Evolutionary conservation across 2,113 vertebrate species (phyloP), one percentile per base, ranked within the genome.

Genomic region (Scomber colias): DNA sequence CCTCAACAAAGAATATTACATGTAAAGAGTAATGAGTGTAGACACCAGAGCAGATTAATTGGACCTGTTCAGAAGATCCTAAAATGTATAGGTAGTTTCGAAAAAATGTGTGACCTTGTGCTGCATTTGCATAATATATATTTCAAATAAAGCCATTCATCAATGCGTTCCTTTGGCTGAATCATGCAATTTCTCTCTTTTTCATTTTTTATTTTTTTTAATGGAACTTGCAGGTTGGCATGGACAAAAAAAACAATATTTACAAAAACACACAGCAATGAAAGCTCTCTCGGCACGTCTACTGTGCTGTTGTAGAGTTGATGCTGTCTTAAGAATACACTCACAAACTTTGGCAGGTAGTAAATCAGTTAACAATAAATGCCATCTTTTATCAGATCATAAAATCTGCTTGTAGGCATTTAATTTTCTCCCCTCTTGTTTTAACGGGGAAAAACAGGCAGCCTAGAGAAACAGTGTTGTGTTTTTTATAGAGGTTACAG

Each of bases 321-420:
- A 78, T 63, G 86, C 79, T 78, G 79, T 86, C 90, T 78, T 90
- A 89, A 90, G 90, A 88, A 84, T 74, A 87, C 89, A 83, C 91
- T 94, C 91, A 83, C 88, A 89, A 92, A 92, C 83, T 92, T 86
- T 93, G 94, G 83, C 93, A 93, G 91, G 86, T 83, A 68, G 87
- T 95, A 94, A 92, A 94, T 95, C 93, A 94, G 87, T 92, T 92
- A 91, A 92, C 85, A 89, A 88, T 93, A 95, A 94, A 94, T 91
- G 91, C 82, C 88, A 89, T 90, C 90, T 91, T 95, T 95, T 94
- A 95, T 94, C 94, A 93, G 93, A 94, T 94, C 92, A 93, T 94
- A 93, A 95, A 95, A 90, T 90, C 86, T 89, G 91, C 91, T 94
- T 90, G 91, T 92, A 91, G 92, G 88, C 93, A 93, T 95, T 94